These are phyloP conservation scores for Hemicentrotus pulcherrimus DNA, from an alignment of 35 echinoderm and acorn worm species.

Conservation along the genomic window DNA sequence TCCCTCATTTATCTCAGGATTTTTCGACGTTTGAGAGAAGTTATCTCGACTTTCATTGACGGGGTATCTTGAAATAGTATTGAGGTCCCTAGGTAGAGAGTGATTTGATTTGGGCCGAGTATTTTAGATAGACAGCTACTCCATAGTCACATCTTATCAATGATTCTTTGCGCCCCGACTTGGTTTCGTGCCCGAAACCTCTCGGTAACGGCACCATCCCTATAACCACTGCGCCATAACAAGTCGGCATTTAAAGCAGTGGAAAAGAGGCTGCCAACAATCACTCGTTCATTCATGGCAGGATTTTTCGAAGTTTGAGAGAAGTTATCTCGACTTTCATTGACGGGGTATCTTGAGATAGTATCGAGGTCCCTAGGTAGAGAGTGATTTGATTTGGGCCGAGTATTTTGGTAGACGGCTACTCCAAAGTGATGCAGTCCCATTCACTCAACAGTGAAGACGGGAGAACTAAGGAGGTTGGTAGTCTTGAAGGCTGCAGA, in stretches of 20 bases:
- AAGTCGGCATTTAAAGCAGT: too few relatives aligned
- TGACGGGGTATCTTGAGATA: constrained; percentile 16
- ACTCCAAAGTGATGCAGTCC: background rate
- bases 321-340: constrained; percentile 4
- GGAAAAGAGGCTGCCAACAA: too few relatives aligned
- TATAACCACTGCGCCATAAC: too few relatives aligned
- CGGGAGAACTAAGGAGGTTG: background rate
- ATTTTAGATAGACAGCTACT: background rate
- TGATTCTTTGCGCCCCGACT: too few relatives aligned
- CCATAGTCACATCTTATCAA: too few relatives aligned
- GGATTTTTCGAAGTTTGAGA: background rate
- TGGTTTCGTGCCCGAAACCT: too few relatives aligned
- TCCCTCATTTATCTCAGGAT: background rate
- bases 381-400: background rate
- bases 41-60: constrained; percentile 4
- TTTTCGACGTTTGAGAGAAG: background rate
- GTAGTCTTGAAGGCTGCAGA: background rate
- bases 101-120: constrained; percentile 10
- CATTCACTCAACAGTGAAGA: background rate
- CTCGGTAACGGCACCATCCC: too few relatives aligned
- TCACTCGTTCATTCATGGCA: background rate
- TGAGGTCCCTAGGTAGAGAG: background rate
- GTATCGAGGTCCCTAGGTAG: background rate
- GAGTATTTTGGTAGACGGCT: constrained; percentile 16
- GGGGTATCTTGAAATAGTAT: constrained; percentile 1